Conservation (phyloP, 2,113 vertebrate genomes). For the Thalassoma bifasciatum region DNA sequence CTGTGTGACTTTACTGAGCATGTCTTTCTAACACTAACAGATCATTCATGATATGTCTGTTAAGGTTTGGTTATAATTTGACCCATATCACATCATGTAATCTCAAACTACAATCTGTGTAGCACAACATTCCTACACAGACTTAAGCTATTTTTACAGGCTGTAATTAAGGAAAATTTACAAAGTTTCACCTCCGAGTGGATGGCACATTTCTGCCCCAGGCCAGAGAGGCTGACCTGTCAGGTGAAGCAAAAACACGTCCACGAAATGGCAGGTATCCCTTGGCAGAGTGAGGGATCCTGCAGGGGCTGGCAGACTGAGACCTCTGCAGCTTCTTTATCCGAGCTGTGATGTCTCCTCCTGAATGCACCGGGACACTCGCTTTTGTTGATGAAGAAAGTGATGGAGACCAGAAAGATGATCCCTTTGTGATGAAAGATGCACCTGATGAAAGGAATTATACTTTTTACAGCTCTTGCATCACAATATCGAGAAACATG, state of each 20-base stretch:
- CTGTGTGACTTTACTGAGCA: too few species aligned
- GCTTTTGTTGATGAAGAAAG: slow-evolving; percentile 9
- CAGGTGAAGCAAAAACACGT: slow-evolving; percentile 62
- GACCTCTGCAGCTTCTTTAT: slow-evolving; percentile 63
- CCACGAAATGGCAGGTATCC: slow-evolving; percentile 45
- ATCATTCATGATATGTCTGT: not conserved
- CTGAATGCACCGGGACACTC: not conserved
- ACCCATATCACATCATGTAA: not conserved
- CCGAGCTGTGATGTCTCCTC: slow-evolving; percentile 11
- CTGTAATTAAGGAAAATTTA: not conserved
- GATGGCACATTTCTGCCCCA: slow-evolving; percentile 44
- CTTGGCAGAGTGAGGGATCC: slow-evolving; percentile 58
- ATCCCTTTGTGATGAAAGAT: slow-evolving; percentile 9
- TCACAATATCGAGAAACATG: not conserved
- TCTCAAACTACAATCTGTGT: not conserved
- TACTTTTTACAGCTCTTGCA: not conserved
- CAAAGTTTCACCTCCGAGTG: slow-evolving; percentile 25
- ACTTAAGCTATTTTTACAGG: not conserved
- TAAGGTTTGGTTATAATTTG: not conserved
- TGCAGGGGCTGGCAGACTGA: slow-evolving; percentile 73
- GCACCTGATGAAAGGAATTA: slow-evolving; percentile 29
- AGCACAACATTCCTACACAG: not conserved
- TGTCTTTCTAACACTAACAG: not conserved
- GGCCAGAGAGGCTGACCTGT: slow-evolving; percentile 42
- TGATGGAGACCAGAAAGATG: slow-evolving; percentile 21